Evolutionary conservation across 2,888 invertebrate species (phyloP), one percentile per base, ranked within the genome.

Genomic region (Lasioglossum lativentre): DNA sequence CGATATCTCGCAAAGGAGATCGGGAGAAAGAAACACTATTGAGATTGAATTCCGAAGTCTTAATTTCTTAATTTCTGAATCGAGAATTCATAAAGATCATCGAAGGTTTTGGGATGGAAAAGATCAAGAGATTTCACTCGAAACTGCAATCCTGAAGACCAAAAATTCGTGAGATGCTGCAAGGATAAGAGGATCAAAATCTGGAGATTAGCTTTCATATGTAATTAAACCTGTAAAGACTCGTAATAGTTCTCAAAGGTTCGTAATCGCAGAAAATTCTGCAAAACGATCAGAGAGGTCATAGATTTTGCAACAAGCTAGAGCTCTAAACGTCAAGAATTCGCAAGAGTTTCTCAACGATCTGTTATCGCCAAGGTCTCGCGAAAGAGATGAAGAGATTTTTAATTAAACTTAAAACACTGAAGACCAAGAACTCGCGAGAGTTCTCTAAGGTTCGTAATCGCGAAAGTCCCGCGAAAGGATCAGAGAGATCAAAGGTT

Each of bases 361-460:
- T 30, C 30, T 2, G 16, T 30, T 14, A 63, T 63, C 30, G 2
- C 3, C n/a, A n/a, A 56, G n/a, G 23, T 30, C 63, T 30, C 1
- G 16, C 30, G 63, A 63, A 63, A 63, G 16, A 14, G 63, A 16
- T 6, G 2, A 63, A 30, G 30, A 66, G 63, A 30, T 19, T 38
- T 66, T 34, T 4, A 38, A n/a, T n/a, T n/a, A n/a, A n/a, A n/a
- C n/a, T n/a, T 56, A 56, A 52, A n/a, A 56, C 56, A n/a, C 56
- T 3, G n/a, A 56, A 56, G 56, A 56, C n/a, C n/a, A n/a, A 4
- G 56, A 56, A 56, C 56, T n/a, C n/a, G 56, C 56, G 56, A n/a
- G 56, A 56, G 56, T 56, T 56, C 56, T n/a, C 56, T n/a, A 56
- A 56, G n/a, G 56, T 56, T 56, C n/a, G n/a, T 56, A 56, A 56